Percentiles rank a stretch among this genome's conserved stretches.
These are phyloP conservation scores for Crotophaga sulcirostris DNA, from an alignment of 2,113 vertebrate species.

Conservation along the genomic window DNA sequence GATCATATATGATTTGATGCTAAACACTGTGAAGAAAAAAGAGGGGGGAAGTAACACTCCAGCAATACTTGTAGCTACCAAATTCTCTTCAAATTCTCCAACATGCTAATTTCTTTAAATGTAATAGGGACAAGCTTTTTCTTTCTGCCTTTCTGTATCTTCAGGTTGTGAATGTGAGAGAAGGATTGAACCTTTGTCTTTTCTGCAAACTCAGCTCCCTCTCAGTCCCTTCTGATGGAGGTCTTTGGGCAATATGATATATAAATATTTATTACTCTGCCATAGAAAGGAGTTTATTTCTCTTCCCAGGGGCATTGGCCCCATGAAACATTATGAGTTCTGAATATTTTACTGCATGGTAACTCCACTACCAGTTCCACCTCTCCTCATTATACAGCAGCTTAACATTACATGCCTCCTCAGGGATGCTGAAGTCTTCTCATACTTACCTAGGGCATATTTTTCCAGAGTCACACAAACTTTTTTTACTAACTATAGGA, in stretches of 20 bases:
- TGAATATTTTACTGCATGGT: conserved; percentile 11
- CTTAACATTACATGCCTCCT: not conserved
- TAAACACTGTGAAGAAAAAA: not conserved
- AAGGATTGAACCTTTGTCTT: not conserved
- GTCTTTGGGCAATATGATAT: not conserved
- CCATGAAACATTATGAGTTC: conserved; percentile 46
- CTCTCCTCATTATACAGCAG: conserved; percentile 15
- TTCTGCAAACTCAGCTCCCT: not conserved
- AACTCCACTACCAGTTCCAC: not conserved
- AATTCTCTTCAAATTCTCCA: not conserved
- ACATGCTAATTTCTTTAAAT: not conserved
- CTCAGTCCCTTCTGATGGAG: not conserved
- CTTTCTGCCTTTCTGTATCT: not conserved
- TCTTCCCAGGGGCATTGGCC: conserved; percentile 10
- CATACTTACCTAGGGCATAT: not conserved
- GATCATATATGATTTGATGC: not conserved
- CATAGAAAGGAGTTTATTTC: conserved; percentile 39
- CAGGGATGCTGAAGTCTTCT: not conserved
- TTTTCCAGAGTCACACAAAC: not conserved
- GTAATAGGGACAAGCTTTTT: not conserved
- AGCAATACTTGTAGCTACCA: not conserved
- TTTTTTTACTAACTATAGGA: conserved; percentile 17
- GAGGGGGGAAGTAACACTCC: not conserved
- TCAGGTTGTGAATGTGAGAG: not conserved
- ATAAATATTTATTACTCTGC: conserved; percentile 56